Percentiles rank a stretch among this genome's conserved stretches.
Evolutionary conservation across 1,140 invertebrate species (phyloP).

Genomic region (Harlomillsia oculata): DNA sequence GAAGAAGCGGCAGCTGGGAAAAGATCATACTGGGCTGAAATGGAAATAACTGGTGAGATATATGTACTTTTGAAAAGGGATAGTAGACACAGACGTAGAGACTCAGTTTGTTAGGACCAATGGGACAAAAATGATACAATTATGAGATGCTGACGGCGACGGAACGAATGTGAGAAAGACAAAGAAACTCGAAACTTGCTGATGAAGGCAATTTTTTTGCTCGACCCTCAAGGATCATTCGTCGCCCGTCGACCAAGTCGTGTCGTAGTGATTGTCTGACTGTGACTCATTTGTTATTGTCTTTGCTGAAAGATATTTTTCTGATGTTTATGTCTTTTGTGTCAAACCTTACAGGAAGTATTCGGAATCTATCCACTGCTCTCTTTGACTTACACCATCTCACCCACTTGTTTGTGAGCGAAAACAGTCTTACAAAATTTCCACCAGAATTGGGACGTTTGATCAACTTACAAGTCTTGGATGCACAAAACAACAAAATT

Average conservation of each 20-base stretch:
- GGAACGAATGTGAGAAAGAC: too few relatives aligned
- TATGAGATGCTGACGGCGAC: too few relatives aligned
- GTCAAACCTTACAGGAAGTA: conserved; percentile 68
- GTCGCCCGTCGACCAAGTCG: too few relatives aligned
- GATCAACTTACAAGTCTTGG: conserved; percentile 70
- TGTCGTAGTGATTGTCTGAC: too few relatives aligned
- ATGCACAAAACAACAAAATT: conserved; percentile 89
- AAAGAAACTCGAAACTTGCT: too few relatives aligned
- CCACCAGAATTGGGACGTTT: conserved; percentile 79
- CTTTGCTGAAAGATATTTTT: too few relatives aligned
- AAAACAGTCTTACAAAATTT: conserved; percentile 79
- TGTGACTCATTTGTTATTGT: too few relatives aligned
- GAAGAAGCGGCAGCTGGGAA: conserved; percentile 84
- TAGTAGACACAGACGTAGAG: too few relatives aligned
- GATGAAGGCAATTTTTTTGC: too few relatives aligned
- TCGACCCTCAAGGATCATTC: too few relatives aligned
- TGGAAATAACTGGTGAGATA: conserved; percentile 55
- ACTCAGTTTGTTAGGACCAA: too few relatives aligned
- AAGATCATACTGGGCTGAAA: conserved; percentile 74
- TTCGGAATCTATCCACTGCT: conserved; percentile 80
- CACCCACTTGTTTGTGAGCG: conserved; percentile 86
- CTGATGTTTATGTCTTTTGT: background rate
- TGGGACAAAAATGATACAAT: too few relatives aligned
- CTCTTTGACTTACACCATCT: conserved; percentile 84
- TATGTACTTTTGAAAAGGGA: background rate